Percentiles rank a stretch among this genome's conserved stretches.
Evolutionary conservation across 2,797 vertebrate genomes (phyloP).

Genomic region (Cyclopterus lumpus): DNA sequence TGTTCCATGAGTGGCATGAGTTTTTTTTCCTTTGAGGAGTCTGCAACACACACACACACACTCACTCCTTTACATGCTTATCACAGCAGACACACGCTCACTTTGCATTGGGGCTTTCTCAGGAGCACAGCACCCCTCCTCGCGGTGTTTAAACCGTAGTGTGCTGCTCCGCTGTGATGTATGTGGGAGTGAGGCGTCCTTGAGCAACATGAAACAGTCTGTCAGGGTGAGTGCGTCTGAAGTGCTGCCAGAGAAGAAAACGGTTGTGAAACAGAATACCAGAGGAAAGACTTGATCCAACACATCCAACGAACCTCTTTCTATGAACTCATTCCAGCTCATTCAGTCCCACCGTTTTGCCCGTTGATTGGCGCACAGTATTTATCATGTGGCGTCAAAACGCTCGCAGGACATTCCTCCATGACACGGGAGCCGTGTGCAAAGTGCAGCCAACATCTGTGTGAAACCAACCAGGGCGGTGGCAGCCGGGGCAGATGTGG

Average conservation of each 20-base stretch:
- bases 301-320: conserved; percentile 1
- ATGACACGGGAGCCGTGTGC: background rate
- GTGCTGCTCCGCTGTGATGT: conserved; percentile 29
- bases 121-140: too few species aligned
- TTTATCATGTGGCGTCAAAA: background rate
- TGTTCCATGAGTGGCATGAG: too few species aligned
- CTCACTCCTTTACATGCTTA: conserved; percentile 13
- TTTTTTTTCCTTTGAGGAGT: too few species aligned
- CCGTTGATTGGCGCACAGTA: background rate
- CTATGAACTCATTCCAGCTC: background rate
- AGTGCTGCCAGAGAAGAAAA: conserved; percentile 69
- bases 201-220: conserved; percentile 60
- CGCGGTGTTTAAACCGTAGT: conserved; percentile 11
- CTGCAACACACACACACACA: too few species aligned
- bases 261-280: conserved; percentile 54
- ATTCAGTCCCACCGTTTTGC: background rate
- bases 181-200: conserved; percentile 59
- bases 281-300: conserved; percentile 45
- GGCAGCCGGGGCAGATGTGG: conserved; percentile 8
- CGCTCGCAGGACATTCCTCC: background rate
- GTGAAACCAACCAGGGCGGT: background rate
- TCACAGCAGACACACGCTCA: conserved; percentile 27
- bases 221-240: conserved; percentile 60
- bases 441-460: conserved; percentile 13
- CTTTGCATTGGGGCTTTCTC: conserved; percentile 21